Conservation (phyloP, 2,113 vertebrate genomes). For the Amphiprion percula region DNA sequence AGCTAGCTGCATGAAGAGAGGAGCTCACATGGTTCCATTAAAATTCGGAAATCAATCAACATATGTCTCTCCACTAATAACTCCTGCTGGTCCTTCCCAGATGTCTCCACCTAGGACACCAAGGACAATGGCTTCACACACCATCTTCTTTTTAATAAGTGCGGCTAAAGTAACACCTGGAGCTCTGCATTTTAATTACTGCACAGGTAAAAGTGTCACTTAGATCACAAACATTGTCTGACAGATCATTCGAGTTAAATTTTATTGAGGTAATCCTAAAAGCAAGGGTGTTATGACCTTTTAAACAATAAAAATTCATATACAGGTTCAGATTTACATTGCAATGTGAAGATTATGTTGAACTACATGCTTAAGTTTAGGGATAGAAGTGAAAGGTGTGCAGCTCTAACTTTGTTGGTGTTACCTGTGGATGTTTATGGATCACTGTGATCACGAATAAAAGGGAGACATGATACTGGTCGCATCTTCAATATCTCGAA, state of each 20-base stretch:
- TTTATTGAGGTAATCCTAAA: too few species aligned
- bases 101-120: slow-evolving; percentile 1
- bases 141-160: slow-evolving; percentile 6
- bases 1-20: background rate
- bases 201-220: too few species aligned
- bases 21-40: background rate
- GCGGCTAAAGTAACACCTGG: background rate
- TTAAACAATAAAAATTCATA: too few species aligned
- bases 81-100: background rate
- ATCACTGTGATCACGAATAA: too few species aligned
- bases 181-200: background rate
- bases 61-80: background rate
- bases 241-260: too few species aligned
- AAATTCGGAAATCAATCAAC: background rate
- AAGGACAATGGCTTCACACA: slow-evolving; percentile 4
- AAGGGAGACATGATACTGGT: too few species aligned
- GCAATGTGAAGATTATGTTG: background rate
- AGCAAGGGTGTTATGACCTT: too few species aligned
- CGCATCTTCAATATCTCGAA: too few species aligned
- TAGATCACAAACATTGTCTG: too few species aligned
- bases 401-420: too few species aligned
- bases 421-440: too few species aligned
- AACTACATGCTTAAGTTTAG: background rate
- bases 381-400: background rate
- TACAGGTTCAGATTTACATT: too few species aligned